A percentile compares a stretch with the other conserved stretches of the same genome.
phyloP scores from a whole-genome alignment of 1,140 invertebrate species.

The Drosophila micromelanica region DNA sequence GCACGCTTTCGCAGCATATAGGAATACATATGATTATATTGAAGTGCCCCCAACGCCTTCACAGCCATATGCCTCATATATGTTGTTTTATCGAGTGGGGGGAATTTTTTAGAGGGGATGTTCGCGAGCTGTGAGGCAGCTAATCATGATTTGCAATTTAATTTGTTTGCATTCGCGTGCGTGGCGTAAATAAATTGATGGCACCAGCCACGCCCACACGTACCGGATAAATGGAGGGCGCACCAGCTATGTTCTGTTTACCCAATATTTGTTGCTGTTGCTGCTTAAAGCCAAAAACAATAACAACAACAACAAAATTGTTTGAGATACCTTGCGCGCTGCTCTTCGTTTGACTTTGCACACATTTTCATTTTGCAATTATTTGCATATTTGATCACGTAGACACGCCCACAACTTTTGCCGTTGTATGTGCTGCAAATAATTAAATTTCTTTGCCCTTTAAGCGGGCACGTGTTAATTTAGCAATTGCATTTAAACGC shows the following conservation, averaged over 20 bases:
- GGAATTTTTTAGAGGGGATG: neutral
- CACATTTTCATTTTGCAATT: constrained; percentile 65
- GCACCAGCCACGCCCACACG: constrained; percentile 44
- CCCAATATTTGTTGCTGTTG: constrained; percentile 19
- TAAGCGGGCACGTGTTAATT: constrained; percentile 27
- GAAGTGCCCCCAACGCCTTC: constrained; percentile 16
- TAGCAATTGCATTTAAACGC: constrained; percentile 20
- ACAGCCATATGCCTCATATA: constrained; percentile 19
- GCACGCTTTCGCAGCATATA: neutral
- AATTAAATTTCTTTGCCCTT: constrained; percentile 47
- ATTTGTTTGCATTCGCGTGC: constrained; percentile 76
- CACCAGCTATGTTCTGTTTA: neutral
- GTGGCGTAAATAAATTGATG: constrained; percentile 77
- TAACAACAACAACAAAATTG: constrained; percentile 8
- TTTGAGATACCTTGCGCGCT: constrained; percentile 38
- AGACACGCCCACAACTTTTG: constrained; percentile 33
- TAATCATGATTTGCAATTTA: constrained; percentile 81
- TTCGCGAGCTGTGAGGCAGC: constrained; percentile 45
- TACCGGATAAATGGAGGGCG: neutral
- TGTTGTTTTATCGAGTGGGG: constrained; percentile 7
- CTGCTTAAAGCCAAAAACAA: constrained; percentile 29
- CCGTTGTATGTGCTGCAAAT: constrained; percentile 24
- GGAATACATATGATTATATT: constrained; percentile 35
- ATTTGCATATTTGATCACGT: constrained; percentile 73
- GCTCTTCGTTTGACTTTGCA: constrained; percentile 36